Evolutionary conservation across 2,797 vertebrate genomes (phyloP).

Genomic region (Erpetoichthys calabaricus): DNA sequence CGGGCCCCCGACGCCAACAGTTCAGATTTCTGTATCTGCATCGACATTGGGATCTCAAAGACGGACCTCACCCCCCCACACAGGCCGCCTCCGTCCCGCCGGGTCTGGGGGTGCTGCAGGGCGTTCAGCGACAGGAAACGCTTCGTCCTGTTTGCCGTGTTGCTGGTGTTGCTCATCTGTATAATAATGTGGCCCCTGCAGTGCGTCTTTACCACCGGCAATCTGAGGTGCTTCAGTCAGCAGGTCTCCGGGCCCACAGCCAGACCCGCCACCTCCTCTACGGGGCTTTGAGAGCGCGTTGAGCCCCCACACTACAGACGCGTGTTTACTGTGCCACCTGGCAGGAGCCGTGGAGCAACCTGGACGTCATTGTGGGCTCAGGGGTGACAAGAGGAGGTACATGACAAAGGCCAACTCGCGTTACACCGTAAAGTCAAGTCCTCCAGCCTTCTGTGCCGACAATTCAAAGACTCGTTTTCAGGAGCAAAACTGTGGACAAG

Average conservation of each 20-base stretch:
- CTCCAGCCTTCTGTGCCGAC: no score
- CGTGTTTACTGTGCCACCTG: no score
- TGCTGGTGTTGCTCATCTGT: constrained; percentile 62
- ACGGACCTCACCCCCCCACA: constrained; percentile 15
- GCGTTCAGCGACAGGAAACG: constrained; percentile 66
- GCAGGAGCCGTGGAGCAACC: no score
- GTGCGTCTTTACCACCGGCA: constrained; percentile 70
- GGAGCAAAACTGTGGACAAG: no score
- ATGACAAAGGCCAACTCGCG: no score
- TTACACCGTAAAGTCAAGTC: no score
- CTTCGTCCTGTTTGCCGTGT: constrained; percentile 47
- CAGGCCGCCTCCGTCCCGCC: constrained; percentile 2
- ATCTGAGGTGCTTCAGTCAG: constrained; percentile 52
- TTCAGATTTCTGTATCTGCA: constrained; percentile 49
- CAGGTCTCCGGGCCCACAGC: constrained; percentile 7
- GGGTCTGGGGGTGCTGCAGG: constrained; percentile 25
- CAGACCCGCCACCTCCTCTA: fast-evolving
- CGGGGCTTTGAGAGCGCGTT: not conserved
- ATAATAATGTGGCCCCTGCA: constrained; percentile 83
- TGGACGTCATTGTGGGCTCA: no score
- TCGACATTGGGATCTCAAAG: constrained; percentile 72
- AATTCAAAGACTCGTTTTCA: no score
- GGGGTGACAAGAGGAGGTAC: no score
- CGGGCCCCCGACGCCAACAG: constrained; percentile 19
- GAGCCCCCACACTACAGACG: not conserved